Conservation (phyloP, 2,113 vertebrate genomes). For the Spea bombifrons region DNA sequence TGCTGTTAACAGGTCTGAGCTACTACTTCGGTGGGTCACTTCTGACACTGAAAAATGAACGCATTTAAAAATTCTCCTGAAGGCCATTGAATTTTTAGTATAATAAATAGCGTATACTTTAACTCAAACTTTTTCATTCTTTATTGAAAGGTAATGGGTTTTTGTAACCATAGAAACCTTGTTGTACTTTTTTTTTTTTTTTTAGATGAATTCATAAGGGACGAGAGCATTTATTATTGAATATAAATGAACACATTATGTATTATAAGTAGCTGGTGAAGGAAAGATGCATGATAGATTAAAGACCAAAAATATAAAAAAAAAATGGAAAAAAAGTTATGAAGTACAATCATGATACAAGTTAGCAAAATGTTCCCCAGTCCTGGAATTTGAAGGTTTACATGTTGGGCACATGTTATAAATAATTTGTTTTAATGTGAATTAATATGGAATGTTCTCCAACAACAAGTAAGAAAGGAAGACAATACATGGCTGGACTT, state of each 20-base stretch:
- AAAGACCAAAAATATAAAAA: slow-evolving; percentile 58
- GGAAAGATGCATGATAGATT: slow-evolving; percentile 72
- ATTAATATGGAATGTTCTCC: too few relatives aligned
- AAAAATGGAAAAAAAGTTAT: not conserved
- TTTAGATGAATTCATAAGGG: slow-evolving; percentile 78
- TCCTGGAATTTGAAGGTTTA: too few relatives aligned
- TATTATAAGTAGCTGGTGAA: slow-evolving; percentile 73
- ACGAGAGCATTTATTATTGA: slow-evolving; percentile 76
- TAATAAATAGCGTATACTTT: slow-evolving; percentile 81
- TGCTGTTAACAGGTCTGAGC: slow-evolving; percentile 67
- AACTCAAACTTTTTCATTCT: slow-evolving; percentile 85
- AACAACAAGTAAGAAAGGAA: too few relatives aligned
- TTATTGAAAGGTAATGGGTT: slow-evolving; percentile 84
- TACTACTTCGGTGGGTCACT: slow-evolving; percentile 71
- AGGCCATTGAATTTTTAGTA: slow-evolving; percentile 75
- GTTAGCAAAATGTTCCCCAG: too few relatives aligned
- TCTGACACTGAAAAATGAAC: slow-evolving; percentile 81
- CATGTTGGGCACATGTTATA: too few relatives aligned
- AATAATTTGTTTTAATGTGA: too few relatives aligned
- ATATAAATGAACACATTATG: slow-evolving; percentile 82
- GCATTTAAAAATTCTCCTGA: slow-evolving; percentile 75
- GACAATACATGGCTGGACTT: too few relatives aligned
- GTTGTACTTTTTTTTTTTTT: slow-evolving; percentile 65
- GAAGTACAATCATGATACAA: too few relatives aligned
- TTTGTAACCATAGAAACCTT: slow-evolving; percentile 81